A percentile compares a stretch with the other conserved stretches of the same genome.
Conservation (phyloP, 2,888 invertebrate species). For the Augochlorella aurata region DNA sequence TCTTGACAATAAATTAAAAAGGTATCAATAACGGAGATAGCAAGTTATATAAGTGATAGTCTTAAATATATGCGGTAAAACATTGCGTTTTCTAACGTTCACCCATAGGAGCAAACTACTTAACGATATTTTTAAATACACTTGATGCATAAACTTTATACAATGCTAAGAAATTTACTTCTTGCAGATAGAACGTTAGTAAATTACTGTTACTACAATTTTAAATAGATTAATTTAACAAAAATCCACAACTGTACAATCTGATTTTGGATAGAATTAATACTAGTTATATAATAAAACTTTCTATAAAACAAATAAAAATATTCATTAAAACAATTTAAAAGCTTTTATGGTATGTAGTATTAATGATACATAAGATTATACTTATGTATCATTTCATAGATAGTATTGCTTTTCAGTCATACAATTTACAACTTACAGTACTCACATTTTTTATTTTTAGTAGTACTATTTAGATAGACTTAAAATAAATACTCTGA, state of each 20-base stretch:
- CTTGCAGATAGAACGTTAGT: conserved; percentile 7
- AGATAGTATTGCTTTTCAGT: conserved; percentile 54
- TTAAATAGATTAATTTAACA: not conserved
- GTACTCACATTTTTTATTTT: conserved; percentile 18
- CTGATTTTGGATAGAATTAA: not conserved
- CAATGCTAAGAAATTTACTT: conserved; percentile 29
- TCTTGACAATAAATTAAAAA: conserved; percentile 34
- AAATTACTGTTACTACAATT: conserved; percentile 15
- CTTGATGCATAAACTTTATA: not conserved
- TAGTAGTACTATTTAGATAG: conserved; percentile 40
- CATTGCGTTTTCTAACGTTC: not conserved
- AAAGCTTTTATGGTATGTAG: conserved; percentile 22
- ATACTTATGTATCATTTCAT: conserved; percentile 29
- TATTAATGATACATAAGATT: conserved; percentile 39
- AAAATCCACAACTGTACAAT: not conserved
- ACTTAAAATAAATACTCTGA: conserved; percentile 35
- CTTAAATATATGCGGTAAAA: conserved; percentile 31
- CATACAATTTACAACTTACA: conserved; percentile 27
- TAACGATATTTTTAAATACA: conserved; percentile 3
- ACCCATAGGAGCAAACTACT: not conserved
- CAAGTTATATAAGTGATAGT: conserved; percentile 35
- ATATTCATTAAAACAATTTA: conserved; percentile 9
- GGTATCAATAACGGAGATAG: conserved; percentile 13
- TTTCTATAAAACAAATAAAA: conserved; percentile 7
- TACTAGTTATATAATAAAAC: not conserved